Base-by-base conservation (phyloP, 1,140 invertebrate species). In the Zaprionus vittiger region DNA sequence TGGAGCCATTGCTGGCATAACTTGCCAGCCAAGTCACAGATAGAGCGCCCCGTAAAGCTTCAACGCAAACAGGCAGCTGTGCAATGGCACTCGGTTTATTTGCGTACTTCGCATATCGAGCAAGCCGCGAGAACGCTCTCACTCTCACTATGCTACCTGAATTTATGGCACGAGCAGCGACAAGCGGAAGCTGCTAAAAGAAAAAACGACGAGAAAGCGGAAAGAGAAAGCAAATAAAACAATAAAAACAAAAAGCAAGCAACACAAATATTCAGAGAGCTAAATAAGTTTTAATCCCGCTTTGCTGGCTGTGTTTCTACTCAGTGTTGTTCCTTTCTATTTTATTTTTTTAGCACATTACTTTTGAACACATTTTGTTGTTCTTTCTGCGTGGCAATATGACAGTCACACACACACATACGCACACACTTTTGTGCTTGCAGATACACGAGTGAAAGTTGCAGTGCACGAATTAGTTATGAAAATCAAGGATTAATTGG, bases 211-310 rank as follows among this genome's bases (percentile, higher is more conserved):
- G 5, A 34, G 11, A 34, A 34, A 55, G 38, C 63, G 24, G 49
- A 65, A 65, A 55, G 22, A 34, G 49, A 65, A 65, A 44, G 34
- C 34, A 49, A 65, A 26, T 20, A 17, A 47, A 61, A 37, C 17
- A 52, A 24, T 22, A 63, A 38, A 57, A 44, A 63, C 26, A 17
- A 65, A 59, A 34, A 54, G 14, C 38, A n/a, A 41, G 72, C 68
- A 77, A 24, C 44, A 62, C 63, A 77, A 67, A 79, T 54, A 60
- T 60, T 38, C 62, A 65, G 54, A 68, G 65, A 78, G 81, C 78
- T 89, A 81, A 89, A 87, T 81, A 89, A 84, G 71, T 87, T 89
- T 87, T 87, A 87, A 87, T 87, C 81, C 84, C 64, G 89, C 89
- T 83, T 79, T 73, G 83, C 79, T 85, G 83, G 73, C 79, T 87